These are phyloP conservation scores for Hirtodrosophila alboralis DNA, from an alignment of 2,888 invertebrate species.

Conservation along the genomic window DNA sequence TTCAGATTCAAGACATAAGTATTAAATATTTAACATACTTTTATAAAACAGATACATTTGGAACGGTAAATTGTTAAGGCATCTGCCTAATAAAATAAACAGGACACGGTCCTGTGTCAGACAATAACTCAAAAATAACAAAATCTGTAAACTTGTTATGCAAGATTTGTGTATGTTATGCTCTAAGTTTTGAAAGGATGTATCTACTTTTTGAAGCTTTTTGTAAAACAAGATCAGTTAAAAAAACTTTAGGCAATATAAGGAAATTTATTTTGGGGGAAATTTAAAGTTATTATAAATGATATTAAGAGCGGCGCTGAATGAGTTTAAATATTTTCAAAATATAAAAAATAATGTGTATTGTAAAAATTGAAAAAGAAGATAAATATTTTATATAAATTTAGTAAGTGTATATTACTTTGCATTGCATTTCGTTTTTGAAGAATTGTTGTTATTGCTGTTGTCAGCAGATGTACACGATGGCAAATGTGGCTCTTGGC, in stretches of 20 bases:
- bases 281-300: too few relatives aligned
- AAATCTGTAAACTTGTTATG: slow-evolving; percentile 47
- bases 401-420: slow-evolving; percentile 1
- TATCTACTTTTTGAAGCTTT: background rate
- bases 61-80: slow-evolving; percentile 42
- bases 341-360: background rate
- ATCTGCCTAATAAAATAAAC: slow-evolving; percentile 39
- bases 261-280: too few relatives aligned
- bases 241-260: background rate
- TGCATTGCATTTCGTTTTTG: background rate
- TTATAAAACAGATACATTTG: slow-evolving; percentile 7
- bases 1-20: slow-evolving; percentile 12
- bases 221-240: background rate
- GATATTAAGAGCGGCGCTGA: too few relatives aligned
- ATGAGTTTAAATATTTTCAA: too few relatives aligned
- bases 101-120: slow-evolving; percentile 54
- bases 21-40: slow-evolving; percentile 4
- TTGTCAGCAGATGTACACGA: slow-evolving; percentile 43
- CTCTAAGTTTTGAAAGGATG: background rate
- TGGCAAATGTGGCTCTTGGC: slow-evolving; percentile 31
- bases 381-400: too few relatives aligned
- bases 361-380: too few relatives aligned
- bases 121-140: slow-evolving; percentile 49
- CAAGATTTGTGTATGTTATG: slow-evolving; percentile 30
- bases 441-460: slow-evolving; percentile 19